Base-by-base conservation (phyloP, 2,797 vertebrate species). In the Etheostoma perlongum region DNA sequence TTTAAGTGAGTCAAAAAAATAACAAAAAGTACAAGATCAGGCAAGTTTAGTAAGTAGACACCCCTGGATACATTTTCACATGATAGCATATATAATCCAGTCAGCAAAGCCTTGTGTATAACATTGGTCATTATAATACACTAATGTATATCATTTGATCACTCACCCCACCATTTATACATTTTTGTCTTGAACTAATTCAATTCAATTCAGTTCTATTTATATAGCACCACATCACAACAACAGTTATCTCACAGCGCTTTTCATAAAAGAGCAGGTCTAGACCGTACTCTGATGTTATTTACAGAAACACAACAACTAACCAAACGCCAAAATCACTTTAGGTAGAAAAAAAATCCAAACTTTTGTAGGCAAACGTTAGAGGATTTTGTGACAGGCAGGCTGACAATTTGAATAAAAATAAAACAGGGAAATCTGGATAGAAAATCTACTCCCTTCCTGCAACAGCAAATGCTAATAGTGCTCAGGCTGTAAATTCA, bases 401-500 rank as follows among this genome's bases (percentile, higher is more conserved):
- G 30, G n/a, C 21, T 61, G 54, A 13, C 16, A 33, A 1, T 55
- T 58, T 63, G 25, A 63, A 54, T 16, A 18, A 14, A 3, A 30
- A 30, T 6, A n/a, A 58, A 42, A 33, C 10, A 8, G 10, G 49
- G 5, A 60, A 30, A 52, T 58, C 19, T 52, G 15, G 4, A 68
- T 55, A 36, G 25, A 33, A 72, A 71, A 59, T 30, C 21, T n/a
- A 64, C 65, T 70, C 55, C 42, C 15, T 53, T 48, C 16, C 52
- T 51, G 67, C 61, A 65, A 46, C 30, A 70, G 21, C 10, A 72
- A 63, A 77, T 64, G 13, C 23, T 27, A 27, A 69, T 55, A 80
- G 27, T 70, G 23, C 23, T 67, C 59, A 1, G 16, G 4, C 62
- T 51, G 19, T 62, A 60, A 73, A 71, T 27, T 27, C 27, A 27